Conservation (phyloP, 2,888 invertebrate species). For the Sarcophaga carnaria region DNA sequence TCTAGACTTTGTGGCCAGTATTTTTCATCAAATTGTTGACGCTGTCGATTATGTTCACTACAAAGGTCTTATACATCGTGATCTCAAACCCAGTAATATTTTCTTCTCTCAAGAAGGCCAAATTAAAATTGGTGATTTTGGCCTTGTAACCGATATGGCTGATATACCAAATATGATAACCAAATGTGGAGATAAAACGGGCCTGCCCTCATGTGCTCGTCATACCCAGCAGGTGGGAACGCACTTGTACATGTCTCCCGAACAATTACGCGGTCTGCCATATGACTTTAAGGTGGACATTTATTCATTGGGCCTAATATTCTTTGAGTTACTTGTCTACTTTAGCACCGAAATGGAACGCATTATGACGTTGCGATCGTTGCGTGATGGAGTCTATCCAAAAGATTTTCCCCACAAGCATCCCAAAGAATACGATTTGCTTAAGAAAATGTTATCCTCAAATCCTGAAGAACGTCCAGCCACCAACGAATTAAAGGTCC, state of each 20-base stretch:
- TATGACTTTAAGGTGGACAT: conserved; percentile 97
- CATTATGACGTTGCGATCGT: conserved; percentile 85
- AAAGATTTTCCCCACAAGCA: conserved; percentile 85
- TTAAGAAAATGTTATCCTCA: conserved; percentile 89
- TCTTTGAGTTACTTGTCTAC: conserved; percentile 95
- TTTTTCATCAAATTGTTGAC: conserved; percentile 95
- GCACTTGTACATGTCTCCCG: conserved; percentile 98
- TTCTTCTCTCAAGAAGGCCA: conserved; percentile 95
- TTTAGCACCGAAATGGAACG: conserved; percentile 97
- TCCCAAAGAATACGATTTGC: conserved; percentile 87
- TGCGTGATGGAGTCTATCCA: conserved; percentile 88
- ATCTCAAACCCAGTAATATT: conserved; percentile 96
- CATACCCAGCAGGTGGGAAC: conserved; percentile 91
- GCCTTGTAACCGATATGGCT: conserved; percentile 95
- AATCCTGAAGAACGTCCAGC: conserved; percentile 89
- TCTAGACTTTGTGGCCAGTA: conserved; percentile 83
- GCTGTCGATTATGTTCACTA: conserved; percentile 98
- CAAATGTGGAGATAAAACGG: conserved; percentile 75
- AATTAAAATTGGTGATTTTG: conserved; percentile 99
- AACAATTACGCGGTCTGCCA: conserved; percentile 89
- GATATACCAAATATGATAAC: conserved; percentile 82
- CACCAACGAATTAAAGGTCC: conserved; percentile 85
- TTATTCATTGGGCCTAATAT: conserved; percentile 95
- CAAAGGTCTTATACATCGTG: conserved; percentile 96
- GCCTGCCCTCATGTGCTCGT: conserved; percentile 78